A percentile compares a stretch with the other conserved stretches of the same genome.
These are phyloP conservation scores for Catharus ustulatus DNA, from an alignment of 2,797 vertebrate species.

Conservation along the genomic window DNA sequence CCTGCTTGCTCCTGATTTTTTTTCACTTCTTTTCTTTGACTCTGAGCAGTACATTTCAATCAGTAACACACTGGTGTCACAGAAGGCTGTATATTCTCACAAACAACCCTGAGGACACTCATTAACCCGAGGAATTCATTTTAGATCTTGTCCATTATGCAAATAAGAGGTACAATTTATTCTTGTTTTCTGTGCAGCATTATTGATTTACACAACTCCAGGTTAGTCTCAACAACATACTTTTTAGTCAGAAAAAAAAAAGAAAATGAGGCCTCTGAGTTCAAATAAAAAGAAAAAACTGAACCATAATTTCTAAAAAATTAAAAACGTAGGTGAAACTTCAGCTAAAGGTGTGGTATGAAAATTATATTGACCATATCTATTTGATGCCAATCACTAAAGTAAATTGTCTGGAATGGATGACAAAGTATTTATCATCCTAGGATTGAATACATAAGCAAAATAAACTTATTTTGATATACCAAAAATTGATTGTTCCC, in stretches of 20 bases:
- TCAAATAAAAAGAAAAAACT: background rate
- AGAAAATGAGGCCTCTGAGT: background rate
- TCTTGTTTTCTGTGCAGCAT: background rate
- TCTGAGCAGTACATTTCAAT: background rate
- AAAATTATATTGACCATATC: background rate
- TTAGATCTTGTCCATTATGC: slow-evolving; percentile 15
- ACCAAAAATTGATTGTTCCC: background rate
- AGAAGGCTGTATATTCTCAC: background rate
- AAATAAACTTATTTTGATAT: background rate
- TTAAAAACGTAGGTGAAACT: background rate
- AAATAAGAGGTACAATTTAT: slow-evolving; percentile 28
- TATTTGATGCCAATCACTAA: background rate
- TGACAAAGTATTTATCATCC: background rate
- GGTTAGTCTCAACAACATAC: background rate
- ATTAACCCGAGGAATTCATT: slow-evolving; percentile 27
- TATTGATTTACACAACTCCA: slow-evolving; percentile 32
- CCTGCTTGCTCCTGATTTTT: background rate
- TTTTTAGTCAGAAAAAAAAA: slow-evolving; percentile 14
- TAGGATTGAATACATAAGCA: background rate
- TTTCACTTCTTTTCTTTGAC: background rate
- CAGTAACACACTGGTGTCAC: background rate
- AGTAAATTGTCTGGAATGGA: slow-evolving; percentile 1
- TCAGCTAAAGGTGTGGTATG: background rate
- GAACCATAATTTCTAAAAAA: background rate
- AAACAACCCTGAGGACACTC: background rate